A percentile compares a stretch with the other conserved stretches of the same genome.
Conservation (phyloP, 1,140 invertebrate species). For the Sarcophaga bullata region DNA sequence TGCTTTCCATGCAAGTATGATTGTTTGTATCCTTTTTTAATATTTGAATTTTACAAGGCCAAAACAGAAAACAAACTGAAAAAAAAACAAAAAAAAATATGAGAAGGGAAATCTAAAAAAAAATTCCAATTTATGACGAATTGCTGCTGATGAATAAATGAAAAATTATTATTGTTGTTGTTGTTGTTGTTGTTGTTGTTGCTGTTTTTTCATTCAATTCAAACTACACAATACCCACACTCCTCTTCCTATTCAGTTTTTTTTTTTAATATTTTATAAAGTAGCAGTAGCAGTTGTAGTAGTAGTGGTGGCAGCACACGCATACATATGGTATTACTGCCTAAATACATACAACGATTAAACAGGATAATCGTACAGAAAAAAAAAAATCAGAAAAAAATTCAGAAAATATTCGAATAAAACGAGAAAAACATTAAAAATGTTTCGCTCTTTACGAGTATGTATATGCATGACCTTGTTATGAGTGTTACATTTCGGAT, state of each 20-base stretch:
- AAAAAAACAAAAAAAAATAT: too few relatives aligned
- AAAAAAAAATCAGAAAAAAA: too few relatives aligned
- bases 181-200: not conserved
- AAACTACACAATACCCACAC: not conserved
- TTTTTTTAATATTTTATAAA: too few relatives aligned
- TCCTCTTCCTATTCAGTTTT: not conserved
- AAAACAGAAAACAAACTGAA: not conserved
- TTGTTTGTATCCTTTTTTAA: not conserved
- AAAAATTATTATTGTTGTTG: not conserved
- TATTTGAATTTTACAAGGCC: not conserved
- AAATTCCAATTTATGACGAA: conserved; percentile 8
- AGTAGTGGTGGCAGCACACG: too few relatives aligned
- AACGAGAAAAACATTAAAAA: too few relatives aligned
- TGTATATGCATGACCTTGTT: not conserved
- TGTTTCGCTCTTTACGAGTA: too few relatives aligned
- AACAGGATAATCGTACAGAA: conserved; percentile 19
- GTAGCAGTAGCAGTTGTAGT: too few relatives aligned
- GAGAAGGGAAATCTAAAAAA: not conserved
- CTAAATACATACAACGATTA: not conserved
- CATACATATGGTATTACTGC: not conserved
- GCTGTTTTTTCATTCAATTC: too few relatives aligned
- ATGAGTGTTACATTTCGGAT: not conserved
- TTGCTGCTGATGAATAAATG: conserved; percentile 9
- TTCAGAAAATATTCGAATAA: too few relatives aligned
- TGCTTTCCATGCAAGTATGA: not conserved